Percentiles rank a stretch among this genome's conserved stretches.
Conservation (phyloP, 2,113 vertebrate genomes). For the Poeciliopsis retropinna region DNA sequence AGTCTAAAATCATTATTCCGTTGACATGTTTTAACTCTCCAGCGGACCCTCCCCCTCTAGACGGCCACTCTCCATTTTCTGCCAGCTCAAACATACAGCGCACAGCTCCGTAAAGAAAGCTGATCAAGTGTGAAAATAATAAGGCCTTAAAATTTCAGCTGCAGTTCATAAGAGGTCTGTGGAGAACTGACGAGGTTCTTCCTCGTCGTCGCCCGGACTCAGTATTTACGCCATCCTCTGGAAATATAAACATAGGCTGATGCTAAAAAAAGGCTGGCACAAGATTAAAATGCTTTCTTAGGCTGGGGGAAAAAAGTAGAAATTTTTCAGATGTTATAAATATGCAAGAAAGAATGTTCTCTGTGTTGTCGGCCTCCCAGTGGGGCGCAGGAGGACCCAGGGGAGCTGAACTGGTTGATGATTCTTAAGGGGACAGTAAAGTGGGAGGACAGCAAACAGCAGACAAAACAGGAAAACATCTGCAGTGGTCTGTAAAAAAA, state of each 20-base stretch:
- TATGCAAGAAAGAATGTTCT: conserved; percentile 58
- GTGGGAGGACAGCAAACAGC: conserved; percentile 12
- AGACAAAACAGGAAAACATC: conserved; percentile 58
- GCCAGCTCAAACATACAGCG: conserved; percentile 46
- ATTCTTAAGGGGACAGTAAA: conserved; percentile 37
- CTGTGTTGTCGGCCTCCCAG: conserved; percentile 51
- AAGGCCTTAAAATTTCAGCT: conserved; percentile 51
- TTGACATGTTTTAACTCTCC: conserved; percentile 28
- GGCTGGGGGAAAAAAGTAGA: conserved; percentile 53
- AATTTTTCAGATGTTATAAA: conserved; percentile 72
- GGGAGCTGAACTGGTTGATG: conserved; percentile 26
- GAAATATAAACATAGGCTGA: conserved; percentile 51
- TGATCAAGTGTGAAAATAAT: conserved; percentile 52
- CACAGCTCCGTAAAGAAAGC: conserved; percentile 66
- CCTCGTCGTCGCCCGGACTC: background rate
- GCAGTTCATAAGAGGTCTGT: conserved; percentile 47
- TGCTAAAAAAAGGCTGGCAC: conserved; percentile 44
- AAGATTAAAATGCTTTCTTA: conserved; percentile 66
- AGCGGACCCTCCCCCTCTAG: background rate
- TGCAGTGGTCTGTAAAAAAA: conserved; percentile 32
- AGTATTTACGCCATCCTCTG: conserved; percentile 29
- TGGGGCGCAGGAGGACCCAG: conserved; percentile 22
- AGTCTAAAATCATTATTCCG: conserved; percentile 32
- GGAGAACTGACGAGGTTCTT: conserved; percentile 10
- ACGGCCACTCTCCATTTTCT: conserved; percentile 7